A percentile compares a stretch with the other conserved stretches of the same genome.
These are phyloP conservation scores for Oegoconia quadripuncta DNA, from an alignment of 2,888 invertebrate genomes.

Conservation along the genomic window DNA sequence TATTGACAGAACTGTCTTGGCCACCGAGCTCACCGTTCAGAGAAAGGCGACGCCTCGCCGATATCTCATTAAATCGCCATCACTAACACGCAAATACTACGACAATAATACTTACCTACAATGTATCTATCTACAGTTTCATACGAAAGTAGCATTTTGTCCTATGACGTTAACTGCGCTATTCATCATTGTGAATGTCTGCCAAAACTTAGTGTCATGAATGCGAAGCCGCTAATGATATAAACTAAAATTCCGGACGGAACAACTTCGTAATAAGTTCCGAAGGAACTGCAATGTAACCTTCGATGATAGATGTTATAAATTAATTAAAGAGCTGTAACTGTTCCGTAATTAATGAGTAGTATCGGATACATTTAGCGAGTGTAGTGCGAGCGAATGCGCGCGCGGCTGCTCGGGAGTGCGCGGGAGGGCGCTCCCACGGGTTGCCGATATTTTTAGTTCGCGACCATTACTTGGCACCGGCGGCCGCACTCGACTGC, in stretches of 20 bases:
- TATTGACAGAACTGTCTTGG: conserved; percentile 75
- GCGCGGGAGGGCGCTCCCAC: conserved; percentile 80
- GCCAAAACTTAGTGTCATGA: conserved; percentile 19
- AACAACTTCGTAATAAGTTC: not conserved
- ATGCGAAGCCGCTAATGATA: conserved; percentile 14
- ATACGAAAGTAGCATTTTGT: not conserved
- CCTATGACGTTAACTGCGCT: conserved; percentile 3
- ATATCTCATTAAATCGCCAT: conserved; percentile 20
- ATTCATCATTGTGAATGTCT: conserved; percentile 13
- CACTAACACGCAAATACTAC: conserved; percentile 1
- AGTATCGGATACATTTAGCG: conserved; percentile 30
- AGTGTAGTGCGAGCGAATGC: conserved; percentile 69
- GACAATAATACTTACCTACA: not conserved
- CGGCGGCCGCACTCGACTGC: conserved; percentile 75
- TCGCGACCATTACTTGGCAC: conserved; percentile 83
- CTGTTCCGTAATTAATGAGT: conserved; percentile 4
- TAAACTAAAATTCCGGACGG: conserved; percentile 1
- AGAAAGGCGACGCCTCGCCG: conserved; percentile 39
- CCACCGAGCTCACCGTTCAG: conserved; percentile 49
- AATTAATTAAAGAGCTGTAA: conserved; percentile 1
- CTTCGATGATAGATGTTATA: not conserved
- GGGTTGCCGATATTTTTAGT: conserved; percentile 83
- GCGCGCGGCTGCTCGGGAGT: conserved; percentile 65
- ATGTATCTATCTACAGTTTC: not conserved
- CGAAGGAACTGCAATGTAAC: not conserved